phyloP scores from a whole-genome alignment of 2,888 invertebrate species.

The Shargacucullia verbasci region DNA sequence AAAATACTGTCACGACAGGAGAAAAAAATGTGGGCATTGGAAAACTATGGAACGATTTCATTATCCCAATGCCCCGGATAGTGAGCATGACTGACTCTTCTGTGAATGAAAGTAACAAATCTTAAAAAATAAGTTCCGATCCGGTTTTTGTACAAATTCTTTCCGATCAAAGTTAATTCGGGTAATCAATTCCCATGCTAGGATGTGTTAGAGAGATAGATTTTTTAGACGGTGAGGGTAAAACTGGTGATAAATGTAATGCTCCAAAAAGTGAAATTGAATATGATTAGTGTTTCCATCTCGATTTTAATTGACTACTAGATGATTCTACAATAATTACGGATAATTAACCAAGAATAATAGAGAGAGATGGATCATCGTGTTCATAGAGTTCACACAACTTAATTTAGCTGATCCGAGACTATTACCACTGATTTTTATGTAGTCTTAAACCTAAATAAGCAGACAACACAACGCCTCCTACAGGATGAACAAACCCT shows the following conservation, averaged over 20 bases:
- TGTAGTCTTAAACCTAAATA: too few species aligned
- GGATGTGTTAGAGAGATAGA: conserved; percentile 7
- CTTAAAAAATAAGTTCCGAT: conserved; percentile 47
- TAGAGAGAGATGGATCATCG: too few species aligned
- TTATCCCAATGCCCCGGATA: conserved; percentile 73
- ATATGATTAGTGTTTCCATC: too few species aligned
- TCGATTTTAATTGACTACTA: too few species aligned
- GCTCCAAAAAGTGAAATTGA: too few species aligned
- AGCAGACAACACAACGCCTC: too few species aligned
- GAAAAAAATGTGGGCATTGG: conserved; percentile 79
- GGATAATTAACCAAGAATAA: too few species aligned
- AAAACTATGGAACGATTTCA: conserved; percentile 79
- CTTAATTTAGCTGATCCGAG: too few species aligned
- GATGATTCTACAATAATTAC: too few species aligned
- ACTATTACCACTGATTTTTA: too few species aligned
- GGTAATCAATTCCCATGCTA: conserved; percentile 27
- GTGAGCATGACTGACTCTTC: conserved; percentile 75
- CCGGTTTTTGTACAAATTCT: conserved; percentile 44
- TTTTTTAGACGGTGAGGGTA: neutral
- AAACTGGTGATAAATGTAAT: neutral
- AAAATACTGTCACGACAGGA: conserved; percentile 84
- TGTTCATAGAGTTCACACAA: too few species aligned
- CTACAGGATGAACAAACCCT: too few species aligned
- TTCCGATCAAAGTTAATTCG: conserved; percentile 35
- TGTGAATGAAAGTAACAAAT: conserved; percentile 61